Evolutionary conservation across 1,140 invertebrate species (phyloP), one percentile per base, ranked within the genome.

Genomic region (Bombus haemorrhoidalis): DNA sequence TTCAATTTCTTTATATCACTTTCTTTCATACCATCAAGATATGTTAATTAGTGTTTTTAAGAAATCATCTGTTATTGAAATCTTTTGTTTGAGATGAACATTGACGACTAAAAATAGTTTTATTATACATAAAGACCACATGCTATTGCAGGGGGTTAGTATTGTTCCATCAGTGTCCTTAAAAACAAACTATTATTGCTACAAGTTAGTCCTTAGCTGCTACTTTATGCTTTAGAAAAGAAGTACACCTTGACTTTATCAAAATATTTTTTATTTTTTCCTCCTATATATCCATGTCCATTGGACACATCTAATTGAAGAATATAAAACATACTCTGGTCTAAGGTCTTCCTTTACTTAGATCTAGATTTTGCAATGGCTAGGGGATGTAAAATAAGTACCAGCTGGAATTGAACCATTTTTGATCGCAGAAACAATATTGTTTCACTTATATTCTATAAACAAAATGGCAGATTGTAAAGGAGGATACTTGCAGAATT

Each of bases 221-320:
- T 69, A 71, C 34, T 78, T 79, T 6, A 37, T 79, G 66, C 15
- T 79, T 66, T 8, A 69, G 10, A 12, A 79, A 34, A 83, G 64
- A 59, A 84, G 39, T 84, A 84, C 82, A 72, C 76, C 37, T 79
- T 69, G 39, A 84, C 28, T 78, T 78, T 43, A 59, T 59, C 37
- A 69, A 69, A 39, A 59, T 62, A 62, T 78, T 47, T 78, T 83
- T 76, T 66, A 25, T 39, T 76, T 66, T n/a, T 47, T 66, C 41
- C 32, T 82, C 41, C 41, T 57, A 47, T 39, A 76, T 81, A 68
- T 71, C 22, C 47, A 25, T 62, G 76, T 71, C 75, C 82, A 71
- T 79, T 71, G 82, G 53, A 84, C 64, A 79, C 53, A 79, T 62
- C 53, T 84, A 84, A 79, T 18, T 25, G 75, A 79, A 69, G 76